Evolutionary conservation across 2,797 vertebrate genomes (phyloP).

Genomic region (Geotrypetes seraphini): DNA sequence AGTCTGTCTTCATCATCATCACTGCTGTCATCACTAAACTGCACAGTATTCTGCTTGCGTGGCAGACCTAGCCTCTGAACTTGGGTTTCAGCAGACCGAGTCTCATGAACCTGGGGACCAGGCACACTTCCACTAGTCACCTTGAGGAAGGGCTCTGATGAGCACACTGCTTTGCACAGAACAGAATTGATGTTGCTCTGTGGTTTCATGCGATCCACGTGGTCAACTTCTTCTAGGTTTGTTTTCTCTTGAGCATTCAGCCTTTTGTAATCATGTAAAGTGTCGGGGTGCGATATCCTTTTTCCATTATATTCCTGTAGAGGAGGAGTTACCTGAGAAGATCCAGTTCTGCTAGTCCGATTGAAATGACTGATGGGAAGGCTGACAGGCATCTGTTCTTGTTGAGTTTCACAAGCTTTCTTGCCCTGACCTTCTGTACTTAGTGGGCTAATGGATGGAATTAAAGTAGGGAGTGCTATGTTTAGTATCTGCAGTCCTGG

Average conservation of each 20-base stretch:
- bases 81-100: slow-evolving; percentile 22
- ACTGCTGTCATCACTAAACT: slow-evolving; percentile 81
- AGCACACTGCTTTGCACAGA: slow-evolving; percentile 13
- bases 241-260: slow-evolving; percentile 11
- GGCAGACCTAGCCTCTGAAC: slow-evolving; percentile 32
- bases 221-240: slow-evolving; percentile 22
- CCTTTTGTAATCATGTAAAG: neutral
- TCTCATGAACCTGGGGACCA: slow-evolving; percentile 3
- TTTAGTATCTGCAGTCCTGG: slow-evolving; percentile 87
- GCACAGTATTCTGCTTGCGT: slow-evolving; percentile 55
- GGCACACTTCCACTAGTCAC: neutral
- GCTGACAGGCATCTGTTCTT: neutral
- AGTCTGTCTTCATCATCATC: slow-evolving; percentile 94
- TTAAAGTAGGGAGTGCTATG: slow-evolving; percentile 79
- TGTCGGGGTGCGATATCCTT: neutral
- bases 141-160: slow-evolving; percentile 16
- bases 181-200: slow-evolving; percentile 8
- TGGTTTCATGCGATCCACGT: neutral
- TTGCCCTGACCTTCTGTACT: slow-evolving; percentile 28
- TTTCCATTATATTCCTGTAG: slow-evolving; percentile 11
- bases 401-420: slow-evolving; percentile 13
- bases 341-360: slow-evolving; percentile 3
- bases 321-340: slow-evolving; percentile 25
- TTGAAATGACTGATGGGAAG: neutral
- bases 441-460: slow-evolving; percentile 71